Percentiles rank a stretch among this genome's conserved stretches.
Conservation (phyloP, 2,888 invertebrate species). For the Ophion costatus region DNA sequence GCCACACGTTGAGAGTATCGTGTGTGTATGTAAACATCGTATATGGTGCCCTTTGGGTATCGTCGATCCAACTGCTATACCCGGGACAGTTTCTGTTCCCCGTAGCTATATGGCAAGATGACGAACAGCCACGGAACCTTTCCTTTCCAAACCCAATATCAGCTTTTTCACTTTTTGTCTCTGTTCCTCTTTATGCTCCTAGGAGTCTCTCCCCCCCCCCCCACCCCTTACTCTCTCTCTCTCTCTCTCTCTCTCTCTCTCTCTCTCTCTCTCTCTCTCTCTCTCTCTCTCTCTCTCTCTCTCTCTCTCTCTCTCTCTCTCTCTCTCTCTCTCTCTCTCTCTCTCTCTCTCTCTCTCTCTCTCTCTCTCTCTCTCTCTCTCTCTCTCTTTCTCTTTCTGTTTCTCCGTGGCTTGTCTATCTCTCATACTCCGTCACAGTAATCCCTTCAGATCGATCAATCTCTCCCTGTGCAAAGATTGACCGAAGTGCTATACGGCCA, state of each 20-base stretch:
- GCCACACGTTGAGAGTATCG: slow-evolving; percentile 2
- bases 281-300: not conserved
- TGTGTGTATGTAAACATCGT: not conserved
- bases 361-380: not conserved
- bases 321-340: slow-evolving; percentile 5
- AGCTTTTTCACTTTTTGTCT: slow-evolving; percentile 8
- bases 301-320: not conserved
- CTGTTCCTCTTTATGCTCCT: not conserved
- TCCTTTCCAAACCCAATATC: slow-evolving; percentile 42
- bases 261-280: not conserved
- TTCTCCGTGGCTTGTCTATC: too few relatives aligned
- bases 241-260: slow-evolving; percentile 21
- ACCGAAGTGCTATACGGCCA: slow-evolving; percentile 36
- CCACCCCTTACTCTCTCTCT: slow-evolving; percentile 9
- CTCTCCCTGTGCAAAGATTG: slow-evolving; percentile 63
- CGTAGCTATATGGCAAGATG: slow-evolving; percentile 26
- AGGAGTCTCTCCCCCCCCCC: not conserved
- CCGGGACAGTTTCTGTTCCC: not conserved
- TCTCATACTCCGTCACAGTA: slow-evolving; percentile 27
- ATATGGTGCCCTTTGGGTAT: not conserved
- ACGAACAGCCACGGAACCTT: slow-evolving; percentile 40
- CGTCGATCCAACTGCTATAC: slow-evolving; percentile 23
- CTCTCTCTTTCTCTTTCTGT: not conserved
- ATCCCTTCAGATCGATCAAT: slow-evolving; percentile 63
- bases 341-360: slow-evolving; percentile 22